phyloP scores from a whole-genome alignment of 2,888 invertebrate species.

The Corbicula japonica region DNA sequence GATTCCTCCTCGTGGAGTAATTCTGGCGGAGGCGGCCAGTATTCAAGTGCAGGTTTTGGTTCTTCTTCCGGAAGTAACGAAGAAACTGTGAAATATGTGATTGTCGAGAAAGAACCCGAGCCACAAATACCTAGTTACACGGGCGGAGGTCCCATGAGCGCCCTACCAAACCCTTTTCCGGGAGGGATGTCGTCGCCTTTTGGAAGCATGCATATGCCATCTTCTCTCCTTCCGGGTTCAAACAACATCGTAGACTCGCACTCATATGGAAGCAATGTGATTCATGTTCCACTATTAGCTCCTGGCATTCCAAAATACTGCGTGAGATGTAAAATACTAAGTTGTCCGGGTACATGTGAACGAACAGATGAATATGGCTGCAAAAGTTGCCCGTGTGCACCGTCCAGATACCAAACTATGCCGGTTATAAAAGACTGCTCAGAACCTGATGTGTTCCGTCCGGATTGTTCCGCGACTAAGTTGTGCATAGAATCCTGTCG shows the following conservation, averaged over 20 bases:
- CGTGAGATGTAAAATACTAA: slow-evolving; percentile 54
- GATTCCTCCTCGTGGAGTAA: slow-evolving; percentile 27
- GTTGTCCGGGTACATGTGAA: slow-evolving; percentile 61
- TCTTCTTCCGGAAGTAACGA: background rate
- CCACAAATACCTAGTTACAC: background rate
- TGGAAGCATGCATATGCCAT: background rate
- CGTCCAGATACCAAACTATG: slow-evolving; percentile 56
- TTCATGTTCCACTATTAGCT: slow-evolving; percentile 52
- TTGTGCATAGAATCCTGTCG: slow-evolving; percentile 60
- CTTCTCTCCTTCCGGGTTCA: slow-evolving; percentile 29
- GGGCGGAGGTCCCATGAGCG: background rate
- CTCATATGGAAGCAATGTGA: slow-evolving; percentile 24
- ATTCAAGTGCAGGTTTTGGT: background rate
- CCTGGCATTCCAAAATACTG: slow-evolving; percentile 67
- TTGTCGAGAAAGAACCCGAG: slow-evolving; percentile 43
- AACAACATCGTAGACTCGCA: slow-evolving; percentile 7
- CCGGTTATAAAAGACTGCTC: slow-evolving; percentile 43
- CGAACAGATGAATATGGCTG: slow-evolving; percentile 63
- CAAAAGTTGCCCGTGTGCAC: slow-evolving; percentile 64
- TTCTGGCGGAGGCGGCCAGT: background rate
- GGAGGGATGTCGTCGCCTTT: slow-evolving; percentile 11
- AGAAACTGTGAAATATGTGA: slow-evolving; percentile 45
- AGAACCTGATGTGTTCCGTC: background rate
- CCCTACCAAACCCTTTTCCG: slow-evolving; percentile 5
- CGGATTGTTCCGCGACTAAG: slow-evolving; percentile 47